A percentile compares a stretch with the other conserved stretches of the same genome.
Evolutionary conservation across 2,797 vertebrate species (phyloP).

Genomic region (Discoglossus pictus): DNA sequence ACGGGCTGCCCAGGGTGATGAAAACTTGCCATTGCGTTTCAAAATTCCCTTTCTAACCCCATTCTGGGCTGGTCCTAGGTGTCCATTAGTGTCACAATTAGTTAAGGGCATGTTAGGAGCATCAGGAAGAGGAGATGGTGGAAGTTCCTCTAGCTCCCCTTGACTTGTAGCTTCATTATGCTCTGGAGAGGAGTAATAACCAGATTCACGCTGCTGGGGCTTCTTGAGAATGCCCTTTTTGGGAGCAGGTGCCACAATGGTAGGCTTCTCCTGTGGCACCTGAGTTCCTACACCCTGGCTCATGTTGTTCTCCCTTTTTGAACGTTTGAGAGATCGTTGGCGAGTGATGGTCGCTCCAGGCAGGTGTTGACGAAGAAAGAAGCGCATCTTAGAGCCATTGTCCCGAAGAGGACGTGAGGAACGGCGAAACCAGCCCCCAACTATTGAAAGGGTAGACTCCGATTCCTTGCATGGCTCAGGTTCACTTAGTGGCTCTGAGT

Average conservation of each 20-base stretch:
- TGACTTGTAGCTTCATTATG: conserved; percentile 65
- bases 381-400: conserved; percentile 88
- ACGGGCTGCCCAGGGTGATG: conserved; percentile 61
- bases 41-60: conserved; percentile 84
- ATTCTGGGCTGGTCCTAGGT: neutral
- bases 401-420: conserved; percentile 89
- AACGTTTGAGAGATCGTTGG: conserved; percentile 90
- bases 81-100: neutral
- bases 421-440: conserved; percentile 87
- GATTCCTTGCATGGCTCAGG: conserved; percentile 65
- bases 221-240: conserved; percentile 96
- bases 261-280: conserved; percentile 67
- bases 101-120: neutral
- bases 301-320: conserved; percentile 89
- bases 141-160: neutral
- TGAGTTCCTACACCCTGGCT: conserved; percentile 76
- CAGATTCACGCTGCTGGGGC: conserved; percentile 80
- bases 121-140: neutral
- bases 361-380: conserved; percentile 83
- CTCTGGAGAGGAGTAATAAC: conserved; percentile 89
- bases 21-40: conserved; percentile 87
- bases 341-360: conserved; percentile 70
- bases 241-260: conserved; percentile 56
- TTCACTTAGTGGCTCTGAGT: conserved; percentile 72
- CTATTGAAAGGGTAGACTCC: conserved; percentile 70